Percentiles rank a stretch among this genome's conserved stretches.
Evolutionary conservation across 2,797 vertebrate genomes (phyloP).

Genomic region (Tapera naevia): DNA sequence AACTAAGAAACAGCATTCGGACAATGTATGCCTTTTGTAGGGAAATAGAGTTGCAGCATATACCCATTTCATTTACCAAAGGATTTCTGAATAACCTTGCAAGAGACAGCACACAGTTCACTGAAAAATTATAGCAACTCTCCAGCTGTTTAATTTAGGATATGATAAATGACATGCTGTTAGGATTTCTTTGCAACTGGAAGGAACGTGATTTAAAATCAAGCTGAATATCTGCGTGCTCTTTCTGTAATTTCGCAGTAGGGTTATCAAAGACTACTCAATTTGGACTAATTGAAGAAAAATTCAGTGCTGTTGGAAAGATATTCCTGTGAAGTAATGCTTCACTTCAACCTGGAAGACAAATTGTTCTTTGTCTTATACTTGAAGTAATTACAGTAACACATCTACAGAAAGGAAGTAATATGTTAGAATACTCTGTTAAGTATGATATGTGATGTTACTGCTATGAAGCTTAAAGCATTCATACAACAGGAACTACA

Average conservation of each 20-base stretch:
- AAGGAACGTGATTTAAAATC: conserved; percentile 14
- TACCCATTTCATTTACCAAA: neutral
- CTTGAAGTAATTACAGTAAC: conserved; percentile 3
- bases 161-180: conserved; percentile 40
- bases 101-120: neutral
- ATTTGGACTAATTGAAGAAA: conserved; percentile 21
- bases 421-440: neutral
- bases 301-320: neutral
- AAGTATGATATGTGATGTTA: neutral
- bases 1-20: neutral
- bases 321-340: neutral
- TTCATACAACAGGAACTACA: neutral
- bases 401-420: neutral
- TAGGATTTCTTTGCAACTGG: conserved; percentile 4
- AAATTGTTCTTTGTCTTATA: neutral
- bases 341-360: conserved; percentile 5
- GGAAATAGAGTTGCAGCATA: neutral
- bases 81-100: conserved; percentile 44
- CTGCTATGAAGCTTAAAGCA: neutral
- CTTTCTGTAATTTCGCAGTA: conserved; percentile 21
- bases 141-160: conserved; percentile 42
- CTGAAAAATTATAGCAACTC: conserved; percentile 47
- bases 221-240: neutral
- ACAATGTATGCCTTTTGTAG: neutral
- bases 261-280: conserved; percentile 4